phyloP scores from a whole-genome alignment of 2,888 invertebrate genomes.

The Drosophila cognata region DNA sequence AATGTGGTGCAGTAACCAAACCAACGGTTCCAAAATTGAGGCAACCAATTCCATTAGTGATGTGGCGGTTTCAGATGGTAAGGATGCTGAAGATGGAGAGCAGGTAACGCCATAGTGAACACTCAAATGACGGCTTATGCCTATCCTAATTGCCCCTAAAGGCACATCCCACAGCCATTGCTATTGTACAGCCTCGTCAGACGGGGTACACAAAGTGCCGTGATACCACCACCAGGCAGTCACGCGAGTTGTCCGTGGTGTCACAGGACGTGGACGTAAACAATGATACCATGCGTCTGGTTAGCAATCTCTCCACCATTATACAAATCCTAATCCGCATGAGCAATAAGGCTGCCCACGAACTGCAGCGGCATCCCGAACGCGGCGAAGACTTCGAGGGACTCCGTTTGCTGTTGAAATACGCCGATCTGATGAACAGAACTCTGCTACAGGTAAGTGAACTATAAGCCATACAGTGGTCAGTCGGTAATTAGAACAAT shows the following conservation, averaged over 20 bases:
- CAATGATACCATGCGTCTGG: constrained; percentile 38
- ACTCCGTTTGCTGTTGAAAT: constrained; percentile 35
- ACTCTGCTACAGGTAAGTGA: constrained; percentile 40
- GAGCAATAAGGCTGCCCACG: constrained; percentile 45
- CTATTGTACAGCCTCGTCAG: constrained; percentile 44
- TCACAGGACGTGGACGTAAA: constrained; percentile 29
- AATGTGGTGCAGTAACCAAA: constrained; percentile 36
- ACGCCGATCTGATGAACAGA: constrained; percentile 55
- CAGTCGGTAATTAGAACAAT: background rate
- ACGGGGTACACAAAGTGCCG: background rate
- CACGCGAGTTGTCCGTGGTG: constrained; percentile 31
- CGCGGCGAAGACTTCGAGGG: constrained; percentile 44
- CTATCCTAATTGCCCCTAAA: constrained; percentile 3
- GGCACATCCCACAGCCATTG: constrained; percentile 27
- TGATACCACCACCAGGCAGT: background rate
- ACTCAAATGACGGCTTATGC: background rate
- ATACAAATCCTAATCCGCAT: constrained; percentile 51
- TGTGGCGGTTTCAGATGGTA: background rate
- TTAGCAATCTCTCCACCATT: constrained; percentile 41
- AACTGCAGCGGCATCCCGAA: constrained; percentile 46
- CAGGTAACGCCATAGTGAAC: constrained; percentile 21
- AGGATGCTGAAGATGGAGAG: background rate
- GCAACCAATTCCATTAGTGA: constrained; percentile 19
- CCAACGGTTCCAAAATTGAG: background rate
- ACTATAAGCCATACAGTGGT: background rate